Base-by-base conservation (phyloP, 2,888 invertebrate genomes). In the Elysia crispata region DNA sequence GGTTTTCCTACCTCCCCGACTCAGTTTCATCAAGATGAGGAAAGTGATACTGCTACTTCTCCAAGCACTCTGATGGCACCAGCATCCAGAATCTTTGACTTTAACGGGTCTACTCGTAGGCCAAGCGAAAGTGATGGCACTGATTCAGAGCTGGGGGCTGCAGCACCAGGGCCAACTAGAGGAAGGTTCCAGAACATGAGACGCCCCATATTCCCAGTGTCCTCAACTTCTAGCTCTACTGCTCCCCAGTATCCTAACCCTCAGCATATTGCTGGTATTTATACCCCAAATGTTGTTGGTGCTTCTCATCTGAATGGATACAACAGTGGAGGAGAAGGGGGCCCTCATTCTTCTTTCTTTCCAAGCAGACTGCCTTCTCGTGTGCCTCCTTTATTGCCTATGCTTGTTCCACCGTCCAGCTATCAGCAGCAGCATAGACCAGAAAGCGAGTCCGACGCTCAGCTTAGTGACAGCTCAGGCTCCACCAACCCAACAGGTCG, bases 41-140 rank as follows among this genome's bases (percentile, higher is more conserved):
- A 33, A 28, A 67, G 74, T 15, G 28, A 66, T 28, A 57, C 57
- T 15, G 23, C 41, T 8, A 28, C 31, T 15, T 69, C 69, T 60
- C 49, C 54, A 23, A 41, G 41, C 11, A 41, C 41, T 41, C 41
- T 41, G 41, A 11, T 41, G 41, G 3, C 41, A 41, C 41, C 41
- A 6, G 3, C 41, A 41, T 41, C 41, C 41, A 3, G 41, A 41
- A 3, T 41, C 5, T 41, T 41, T 41, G 41, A 41, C 41, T 49
- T 64, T 30, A 50, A 60, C 41, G 33, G 28, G 13, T 30, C 31
- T 20, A 31, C 67, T 25, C 25, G 57, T n/a, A 54, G 70, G 8
- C 64, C 20, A 3, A 72, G 66, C 76, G 76, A 72, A 60, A 69
- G 70, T 76, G 62, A 76, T 54, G 41, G 41, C 41, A 72, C 76